Conservation (phyloP, 2,113 vertebrate genomes). For the Zeus faber region DNA sequence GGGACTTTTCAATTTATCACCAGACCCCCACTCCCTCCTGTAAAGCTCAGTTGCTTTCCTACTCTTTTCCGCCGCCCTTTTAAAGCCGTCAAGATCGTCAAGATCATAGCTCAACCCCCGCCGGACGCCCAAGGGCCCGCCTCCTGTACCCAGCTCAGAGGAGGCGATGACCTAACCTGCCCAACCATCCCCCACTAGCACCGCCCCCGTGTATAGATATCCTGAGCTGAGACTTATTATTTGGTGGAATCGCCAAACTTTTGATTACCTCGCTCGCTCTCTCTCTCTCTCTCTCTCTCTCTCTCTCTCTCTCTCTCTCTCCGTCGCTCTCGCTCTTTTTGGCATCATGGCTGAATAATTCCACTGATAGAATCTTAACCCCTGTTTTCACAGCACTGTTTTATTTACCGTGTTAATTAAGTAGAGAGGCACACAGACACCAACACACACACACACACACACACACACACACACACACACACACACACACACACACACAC, state of each 20-base stretch:
- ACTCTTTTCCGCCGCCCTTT: too few species aligned
- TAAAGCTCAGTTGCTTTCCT: too few species aligned
- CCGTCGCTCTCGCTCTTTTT: slow-evolving; percentile 39
- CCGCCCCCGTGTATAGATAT: too few species aligned
- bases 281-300: neutral
- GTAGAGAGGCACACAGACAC: slow-evolving; percentile 28
- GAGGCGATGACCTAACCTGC: slow-evolving; percentile 67
- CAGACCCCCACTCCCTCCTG: slow-evolving; percentile 43
- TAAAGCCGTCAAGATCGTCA: slow-evolving; percentile 61
- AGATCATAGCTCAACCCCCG: slow-evolving; percentile 58
- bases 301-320: neutral
- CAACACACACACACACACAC: slow-evolving; percentile 23
- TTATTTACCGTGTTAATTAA: slow-evolving; percentile 67
- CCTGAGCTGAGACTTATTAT: slow-evolving; percentile 61
- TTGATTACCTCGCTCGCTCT: slow-evolving; percentile 41
- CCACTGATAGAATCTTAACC: slow-evolving; percentile 67
- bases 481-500: too few species aligned
- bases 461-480: too few species aligned
- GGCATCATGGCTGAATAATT: slow-evolving; percentile 59
- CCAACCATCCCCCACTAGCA: too few species aligned
- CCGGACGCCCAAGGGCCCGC: slow-evolving; percentile 45
- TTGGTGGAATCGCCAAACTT: slow-evolving; percentile 51
- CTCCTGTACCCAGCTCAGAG: slow-evolving; percentile 54
- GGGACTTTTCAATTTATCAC: slow-evolving; percentile 74
- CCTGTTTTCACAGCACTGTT: slow-evolving; percentile 47